phyloP scores from a whole-genome alignment of 2,888 invertebrate species.

The Protonemura montana region DNA sequence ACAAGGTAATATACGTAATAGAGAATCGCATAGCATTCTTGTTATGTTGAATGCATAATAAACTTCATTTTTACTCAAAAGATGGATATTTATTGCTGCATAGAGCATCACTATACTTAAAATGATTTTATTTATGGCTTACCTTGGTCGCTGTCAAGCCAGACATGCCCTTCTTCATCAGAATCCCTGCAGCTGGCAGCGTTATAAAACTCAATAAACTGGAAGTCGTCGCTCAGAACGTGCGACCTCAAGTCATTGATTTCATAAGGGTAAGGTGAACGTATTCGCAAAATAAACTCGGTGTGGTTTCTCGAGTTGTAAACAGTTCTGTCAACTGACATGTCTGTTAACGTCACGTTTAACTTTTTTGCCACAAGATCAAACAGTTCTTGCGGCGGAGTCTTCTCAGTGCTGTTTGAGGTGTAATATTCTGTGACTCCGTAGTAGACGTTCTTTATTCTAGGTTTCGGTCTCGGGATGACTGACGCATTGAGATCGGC shows the following conservation, averaged over 20 bases:
- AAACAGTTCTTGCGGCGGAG: neutral
- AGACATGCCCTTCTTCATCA: neutral
- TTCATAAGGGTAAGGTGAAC: neutral
- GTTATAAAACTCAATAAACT: neutral
- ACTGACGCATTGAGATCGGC: neutral
- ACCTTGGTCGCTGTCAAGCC: neutral
- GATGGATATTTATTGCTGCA: too few relatives aligned
- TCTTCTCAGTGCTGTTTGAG: neutral
- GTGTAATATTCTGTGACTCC: neutral
- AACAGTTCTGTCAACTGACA: neutral
- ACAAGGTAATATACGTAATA: too few relatives aligned
- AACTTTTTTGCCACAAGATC: too few relatives aligned
- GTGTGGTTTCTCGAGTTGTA: neutral
- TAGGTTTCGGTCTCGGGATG: neutral
- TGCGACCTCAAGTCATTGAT: neutral
- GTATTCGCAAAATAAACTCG: neutral
- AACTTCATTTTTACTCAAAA: too few relatives aligned
- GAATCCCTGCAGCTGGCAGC: neutral
- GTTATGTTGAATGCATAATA: too few relatives aligned
- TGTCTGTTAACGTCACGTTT: neutral
- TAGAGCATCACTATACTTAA: too few relatives aligned
- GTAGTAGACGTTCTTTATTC: neutral
- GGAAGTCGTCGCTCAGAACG: neutral
- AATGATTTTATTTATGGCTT: too few relatives aligned
- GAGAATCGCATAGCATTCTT: too few relatives aligned